Evolutionary conservation across 2,888 invertebrate genomes (phyloP).

Genomic region (Serripes groenlandicus): DNA sequence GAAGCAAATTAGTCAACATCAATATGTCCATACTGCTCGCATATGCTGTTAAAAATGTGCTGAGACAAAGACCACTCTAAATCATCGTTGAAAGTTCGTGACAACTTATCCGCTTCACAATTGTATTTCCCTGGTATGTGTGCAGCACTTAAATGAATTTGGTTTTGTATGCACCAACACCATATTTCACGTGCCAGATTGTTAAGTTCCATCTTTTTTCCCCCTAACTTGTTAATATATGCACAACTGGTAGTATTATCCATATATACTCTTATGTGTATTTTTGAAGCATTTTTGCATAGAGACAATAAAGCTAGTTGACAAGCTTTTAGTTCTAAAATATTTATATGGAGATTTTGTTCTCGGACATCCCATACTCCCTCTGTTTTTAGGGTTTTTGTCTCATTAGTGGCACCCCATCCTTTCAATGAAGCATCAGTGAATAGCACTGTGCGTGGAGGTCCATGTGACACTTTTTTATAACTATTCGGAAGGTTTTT

Average conservation of each 20-base stretch:
- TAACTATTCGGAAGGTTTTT: background rate
- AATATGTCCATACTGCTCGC: background rate
- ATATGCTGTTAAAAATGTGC: conserved; percentile 19
- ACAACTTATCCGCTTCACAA: conserved; percentile 46
- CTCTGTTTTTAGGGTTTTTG: background rate
- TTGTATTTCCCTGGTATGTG: conserved; percentile 50
- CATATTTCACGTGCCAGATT: conserved; percentile 33
- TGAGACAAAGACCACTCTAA: conserved; percentile 53
- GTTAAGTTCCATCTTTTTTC: conserved; percentile 34
- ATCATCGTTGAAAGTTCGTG: conserved; percentile 47
- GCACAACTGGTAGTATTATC: conserved; percentile 49
- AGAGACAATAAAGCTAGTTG: conserved; percentile 21
- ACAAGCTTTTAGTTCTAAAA: conserved; percentile 48
- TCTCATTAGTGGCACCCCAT: conserved; percentile 21
- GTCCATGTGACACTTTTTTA: conserved; percentile 12
- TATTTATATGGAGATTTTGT: conserved; percentile 38
- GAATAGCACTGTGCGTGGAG: background rate
- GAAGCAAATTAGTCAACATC: conserved; percentile 36
- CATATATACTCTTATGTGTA: conserved; percentile 25
- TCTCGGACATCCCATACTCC: conserved; percentile 38
- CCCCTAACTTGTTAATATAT: conserved; percentile 53
- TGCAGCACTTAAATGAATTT: conserved; percentile 31
- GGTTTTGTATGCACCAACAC: conserved; percentile 36
- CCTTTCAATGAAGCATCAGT: conserved; percentile 20
- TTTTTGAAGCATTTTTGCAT: conserved; percentile 13